phyloP scores from a whole-genome alignment of 2,113 vertebrate species.

The Stomatorhinus ivindoensis region DNA sequence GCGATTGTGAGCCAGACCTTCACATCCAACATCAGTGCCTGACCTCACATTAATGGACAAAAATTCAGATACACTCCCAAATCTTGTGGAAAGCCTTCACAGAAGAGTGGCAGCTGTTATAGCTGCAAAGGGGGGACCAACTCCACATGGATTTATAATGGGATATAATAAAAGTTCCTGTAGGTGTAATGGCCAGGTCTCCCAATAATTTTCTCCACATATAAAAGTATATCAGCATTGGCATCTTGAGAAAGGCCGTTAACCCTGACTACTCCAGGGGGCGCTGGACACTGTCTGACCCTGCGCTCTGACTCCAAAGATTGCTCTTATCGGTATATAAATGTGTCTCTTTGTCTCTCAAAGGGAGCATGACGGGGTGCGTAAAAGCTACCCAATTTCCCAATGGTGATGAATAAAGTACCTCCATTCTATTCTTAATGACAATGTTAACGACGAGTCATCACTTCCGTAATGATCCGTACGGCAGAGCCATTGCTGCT shows the following conservation, averaged over 20 bases:
- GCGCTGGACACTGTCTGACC: not conserved
- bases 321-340: not conserved
- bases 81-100: not conserved
- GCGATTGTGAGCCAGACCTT: not conserved
- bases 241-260: not conserved
- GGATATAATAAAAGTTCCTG: not conserved
- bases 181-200: not conserved
- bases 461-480: constrained; percentile 28
- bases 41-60: not conserved
- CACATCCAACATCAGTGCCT: not conserved
- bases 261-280: not conserved
- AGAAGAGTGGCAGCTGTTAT: not conserved
- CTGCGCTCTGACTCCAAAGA: not conserved
- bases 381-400: not conserved
- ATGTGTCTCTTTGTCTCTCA: not conserved
- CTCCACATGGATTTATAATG: not conserved
- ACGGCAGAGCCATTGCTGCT: constrained; percentile 3
- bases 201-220: not conserved
- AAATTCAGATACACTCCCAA: not conserved
- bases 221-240: not conserved
- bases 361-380: not conserved
- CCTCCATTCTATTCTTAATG: not conserved
- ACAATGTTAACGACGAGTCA: constrained; percentile 35
- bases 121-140: not conserved
- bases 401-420: not conserved